These are phyloP conservation scores for Anthopleura sola DNA, from an alignment of 64 coral and sea anemone genomes.

Conservation along the genomic window DNA sequence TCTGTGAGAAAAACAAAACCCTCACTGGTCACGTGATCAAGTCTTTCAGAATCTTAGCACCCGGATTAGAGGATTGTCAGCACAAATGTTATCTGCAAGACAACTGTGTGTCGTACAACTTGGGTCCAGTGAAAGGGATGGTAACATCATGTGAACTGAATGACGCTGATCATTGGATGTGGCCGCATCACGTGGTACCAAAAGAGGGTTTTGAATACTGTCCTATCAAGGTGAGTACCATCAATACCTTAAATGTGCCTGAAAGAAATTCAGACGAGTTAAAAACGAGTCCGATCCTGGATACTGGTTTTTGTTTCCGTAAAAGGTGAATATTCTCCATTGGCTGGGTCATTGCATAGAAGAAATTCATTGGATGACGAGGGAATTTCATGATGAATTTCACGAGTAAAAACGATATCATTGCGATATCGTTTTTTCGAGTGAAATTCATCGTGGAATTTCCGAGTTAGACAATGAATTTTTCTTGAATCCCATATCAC, in stretches of 20 bases:
- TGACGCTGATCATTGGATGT: no score
- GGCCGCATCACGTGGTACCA: neutral
- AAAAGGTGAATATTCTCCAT: no score
- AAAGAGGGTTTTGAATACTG: neutral
- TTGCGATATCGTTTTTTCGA: no score
- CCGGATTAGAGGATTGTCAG: neutral
- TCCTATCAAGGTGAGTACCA: neutral
- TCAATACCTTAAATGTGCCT: neutral
- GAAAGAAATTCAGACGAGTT: neutral
- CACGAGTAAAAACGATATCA: no score
- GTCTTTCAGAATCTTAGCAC: neutral
- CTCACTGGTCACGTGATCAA: conserved; percentile 9
- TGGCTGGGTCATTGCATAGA: no score
- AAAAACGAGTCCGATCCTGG: no score
- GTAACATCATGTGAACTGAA: no score
- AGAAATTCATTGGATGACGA: no score
- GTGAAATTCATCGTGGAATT: no score
- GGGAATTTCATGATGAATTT: no score
- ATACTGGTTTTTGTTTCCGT: neutral
- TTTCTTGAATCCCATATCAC: no score
- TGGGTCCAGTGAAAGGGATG: neutral
- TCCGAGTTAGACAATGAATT: no score
- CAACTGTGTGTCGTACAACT: conserved; percentile 7
- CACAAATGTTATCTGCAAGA: neutral
- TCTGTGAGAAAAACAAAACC: neutral